Evolutionary conservation across 92 coral and sea anemone genomes (phyloP), one percentile per base, ranked within the genome.

Genomic region (Nematostella vectensis): DNA sequence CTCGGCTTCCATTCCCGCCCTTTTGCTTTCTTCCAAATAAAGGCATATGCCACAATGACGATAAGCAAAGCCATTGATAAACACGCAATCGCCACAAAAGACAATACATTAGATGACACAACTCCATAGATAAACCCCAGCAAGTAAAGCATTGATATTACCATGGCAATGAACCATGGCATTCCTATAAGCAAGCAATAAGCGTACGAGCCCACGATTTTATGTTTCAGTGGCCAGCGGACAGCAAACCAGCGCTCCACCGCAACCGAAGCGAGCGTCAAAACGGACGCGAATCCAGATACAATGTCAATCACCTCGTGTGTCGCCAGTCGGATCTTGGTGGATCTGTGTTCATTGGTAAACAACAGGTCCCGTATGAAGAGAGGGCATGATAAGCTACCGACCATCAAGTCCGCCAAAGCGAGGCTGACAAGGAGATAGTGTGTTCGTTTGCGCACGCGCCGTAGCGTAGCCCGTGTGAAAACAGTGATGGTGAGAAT

Each of bases 221-320:
- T 66, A 37, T 65, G 70, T 45, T 65, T 59, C 27, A 71, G 61
- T 11, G 85, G 85, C 71, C 70, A 65, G 4, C 74, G 70, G 4
- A 78, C 85, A 0, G 85, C 79, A 15, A 71, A n/a, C 23, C 71
- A 66, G 48, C 85, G 49, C 31, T 78, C 85, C 26, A 78, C 50
- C 1, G 85, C 76, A 1, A 78, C 70, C 0, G 66, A 54, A 18
- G 74, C 57, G 11, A 78, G 69, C 2, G 85, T 57, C 30, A 78
- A 60, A 3, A 78, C 68, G 4, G 85, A 78, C 12, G 85, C 66
- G 23, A 78, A 70, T 18, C 85, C 85, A 1, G 85, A 78, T 3
- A 72, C 58, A n/a, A 78, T 78, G 20, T 78, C 85, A 3, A 78
- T 48, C 1, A 64, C 38, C 11, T 75, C 65, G 48, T 78, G 74